Evolutionary conservation across 2,888 invertebrate species (phyloP).

Genomic region (Apotomis capreana): DNA sequence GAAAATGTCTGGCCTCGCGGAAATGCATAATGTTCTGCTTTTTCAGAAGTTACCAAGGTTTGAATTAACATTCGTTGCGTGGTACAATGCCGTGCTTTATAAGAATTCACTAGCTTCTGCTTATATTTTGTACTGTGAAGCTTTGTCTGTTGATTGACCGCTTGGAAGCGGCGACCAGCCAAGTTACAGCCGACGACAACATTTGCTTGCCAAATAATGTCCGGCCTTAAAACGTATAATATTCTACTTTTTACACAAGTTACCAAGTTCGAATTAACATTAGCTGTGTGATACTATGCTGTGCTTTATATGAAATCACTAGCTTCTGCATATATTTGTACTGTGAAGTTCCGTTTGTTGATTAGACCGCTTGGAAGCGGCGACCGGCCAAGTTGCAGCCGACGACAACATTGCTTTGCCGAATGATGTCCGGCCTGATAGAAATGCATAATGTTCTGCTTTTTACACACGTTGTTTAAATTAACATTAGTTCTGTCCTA

Average conservation of each 20-base stretch:
- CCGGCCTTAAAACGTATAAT: neutral
- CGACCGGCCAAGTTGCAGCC: constrained; percentile 22
- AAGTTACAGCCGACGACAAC: constrained; percentile 6
- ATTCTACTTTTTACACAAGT: too few species aligned
- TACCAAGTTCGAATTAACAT: too few species aligned
- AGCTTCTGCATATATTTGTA: constrained; percentile 48
- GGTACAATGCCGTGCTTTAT: too few species aligned
- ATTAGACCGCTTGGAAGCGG: constrained; percentile 57
- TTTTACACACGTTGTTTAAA: too few species aligned
- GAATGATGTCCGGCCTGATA: neutral
- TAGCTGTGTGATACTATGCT: too few species aligned
- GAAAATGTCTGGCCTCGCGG: neutral
- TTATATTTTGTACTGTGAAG: constrained; percentile 49
- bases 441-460: too few species aligned
- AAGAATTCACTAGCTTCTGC: constrained; percentile 38
- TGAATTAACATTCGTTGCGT: too few species aligned
- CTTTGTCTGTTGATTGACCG: constrained; percentile 58
- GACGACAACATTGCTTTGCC: neutral
- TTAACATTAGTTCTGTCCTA: too few species aligned
- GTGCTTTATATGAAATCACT: neutral
- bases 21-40: too few species aligned
- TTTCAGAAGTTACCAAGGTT: too few species aligned
- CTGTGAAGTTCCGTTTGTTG: constrained; percentile 52
- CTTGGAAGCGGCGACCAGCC: constrained; percentile 43
- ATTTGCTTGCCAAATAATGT: neutral